These are phyloP conservation scores for Drosophila auraria DNA, from an alignment of 1,140 invertebrate species.

Conservation along the genomic window DNA sequence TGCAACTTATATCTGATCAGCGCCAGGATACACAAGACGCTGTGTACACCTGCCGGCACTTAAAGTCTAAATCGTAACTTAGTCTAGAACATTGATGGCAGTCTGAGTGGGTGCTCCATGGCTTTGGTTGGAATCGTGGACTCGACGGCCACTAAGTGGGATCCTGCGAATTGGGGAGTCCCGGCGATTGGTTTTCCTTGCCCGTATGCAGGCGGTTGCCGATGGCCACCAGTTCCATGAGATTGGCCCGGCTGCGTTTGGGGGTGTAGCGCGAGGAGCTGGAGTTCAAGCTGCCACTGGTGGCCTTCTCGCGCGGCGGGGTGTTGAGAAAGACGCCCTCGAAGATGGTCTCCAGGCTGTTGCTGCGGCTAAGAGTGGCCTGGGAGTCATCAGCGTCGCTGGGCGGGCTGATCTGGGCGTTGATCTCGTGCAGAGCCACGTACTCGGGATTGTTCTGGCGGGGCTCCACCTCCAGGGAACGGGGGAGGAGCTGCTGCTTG, in stretches of 20 bases:
- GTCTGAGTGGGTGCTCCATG: conserved; percentile 49
- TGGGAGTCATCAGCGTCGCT: conserved; percentile 54
- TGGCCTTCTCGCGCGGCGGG: conserved; percentile 66
- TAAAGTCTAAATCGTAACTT: conserved; percentile 40
- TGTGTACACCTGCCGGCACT: conserved; percentile 42
- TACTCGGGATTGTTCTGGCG: conserved; percentile 69
- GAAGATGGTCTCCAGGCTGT: conserved; percentile 79
- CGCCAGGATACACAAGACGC: conserved; percentile 47
- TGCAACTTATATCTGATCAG: conserved; percentile 14
- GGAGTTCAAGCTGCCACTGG: conserved; percentile 10
- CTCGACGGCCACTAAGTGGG: conserved; percentile 32
- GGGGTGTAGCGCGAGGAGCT: conserved; percentile 54
- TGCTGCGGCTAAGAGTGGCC: conserved; percentile 38
- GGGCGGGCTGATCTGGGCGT: conserved; percentile 80
- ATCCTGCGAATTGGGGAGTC: conserved; percentile 16
- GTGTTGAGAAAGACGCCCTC: conserved; percentile 81
- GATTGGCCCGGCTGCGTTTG: conserved; percentile 61
- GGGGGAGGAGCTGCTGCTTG: conserved; percentile 41
- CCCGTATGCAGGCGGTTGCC: conserved; percentile 56
- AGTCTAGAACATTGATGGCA: conserved; percentile 59
- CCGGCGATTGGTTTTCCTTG: conserved; percentile 73
- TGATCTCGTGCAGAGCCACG: conserved; percentile 77
- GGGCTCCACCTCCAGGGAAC: conserved; percentile 8
- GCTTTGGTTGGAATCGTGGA: conserved; percentile 47
- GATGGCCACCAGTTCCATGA: conserved; percentile 72